Conservation (phyloP, 2,797 vertebrate species). For the Onychomys torridus region DNA sequence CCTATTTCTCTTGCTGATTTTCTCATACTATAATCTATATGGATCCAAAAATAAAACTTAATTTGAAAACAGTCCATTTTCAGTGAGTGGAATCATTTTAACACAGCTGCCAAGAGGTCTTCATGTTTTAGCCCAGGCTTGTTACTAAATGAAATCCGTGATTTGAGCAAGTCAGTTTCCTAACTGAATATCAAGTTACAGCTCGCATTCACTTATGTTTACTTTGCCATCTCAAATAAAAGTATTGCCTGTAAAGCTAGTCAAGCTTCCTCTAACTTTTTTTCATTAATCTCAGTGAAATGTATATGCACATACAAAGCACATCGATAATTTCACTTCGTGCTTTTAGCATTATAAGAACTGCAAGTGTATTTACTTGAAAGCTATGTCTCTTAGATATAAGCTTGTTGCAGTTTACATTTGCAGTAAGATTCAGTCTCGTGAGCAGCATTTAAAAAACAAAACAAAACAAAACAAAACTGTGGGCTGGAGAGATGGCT, state of each 20-base stretch:
- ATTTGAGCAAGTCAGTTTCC: background rate
- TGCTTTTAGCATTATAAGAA: constrained; percentile 46
- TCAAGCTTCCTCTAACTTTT: constrained; percentile 25
- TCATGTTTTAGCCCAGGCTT: background rate
- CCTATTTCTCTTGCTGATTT: constrained; percentile 17
- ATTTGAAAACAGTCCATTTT: constrained; percentile 50
- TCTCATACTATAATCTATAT: constrained; percentile 20
- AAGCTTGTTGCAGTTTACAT: constrained; percentile 5
- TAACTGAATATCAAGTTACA: constrained; percentile 24
- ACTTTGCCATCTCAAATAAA: constrained; percentile 62
- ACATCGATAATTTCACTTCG: background rate
- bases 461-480: no score
- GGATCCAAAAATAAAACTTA: constrained; percentile 51
- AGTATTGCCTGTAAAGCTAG: constrained; percentile 10
- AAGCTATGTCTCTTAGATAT: constrained; percentile 14
- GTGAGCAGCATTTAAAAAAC: background rate
- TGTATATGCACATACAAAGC: background rate
- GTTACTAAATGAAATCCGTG: background rate
- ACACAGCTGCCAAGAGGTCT: constrained; percentile 43
- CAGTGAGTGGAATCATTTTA: constrained; percentile 49
- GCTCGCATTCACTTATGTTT: background rate
- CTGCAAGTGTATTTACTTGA: background rate
- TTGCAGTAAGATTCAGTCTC: constrained; percentile 11
- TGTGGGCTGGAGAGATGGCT: no score
- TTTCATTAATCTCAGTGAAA: constrained; percentile 15